Conservation (phyloP, 2,797 vertebrate genomes). For the Gambelia wislizenii region DNA sequence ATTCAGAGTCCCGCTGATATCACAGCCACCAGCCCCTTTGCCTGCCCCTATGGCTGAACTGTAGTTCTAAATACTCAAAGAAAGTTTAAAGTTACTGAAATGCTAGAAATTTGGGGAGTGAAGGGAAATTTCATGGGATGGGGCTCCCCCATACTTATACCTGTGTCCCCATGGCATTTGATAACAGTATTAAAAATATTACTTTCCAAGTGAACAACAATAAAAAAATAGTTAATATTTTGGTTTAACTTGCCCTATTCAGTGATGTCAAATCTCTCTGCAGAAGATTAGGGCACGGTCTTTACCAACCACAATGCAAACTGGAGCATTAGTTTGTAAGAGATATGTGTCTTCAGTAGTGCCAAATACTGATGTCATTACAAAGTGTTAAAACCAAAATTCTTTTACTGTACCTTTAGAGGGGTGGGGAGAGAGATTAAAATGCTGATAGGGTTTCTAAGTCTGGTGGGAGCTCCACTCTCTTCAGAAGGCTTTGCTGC, state of each 20-base stretch:
- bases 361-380: not conserved
- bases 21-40: too few species aligned
- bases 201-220: not conserved
- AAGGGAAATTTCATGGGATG: not conserved
- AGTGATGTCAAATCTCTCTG: not conserved
- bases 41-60: too few species aligned
- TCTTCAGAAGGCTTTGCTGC: not conserved
- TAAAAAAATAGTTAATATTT: not conserved
- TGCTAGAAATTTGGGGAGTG: too few species aligned
- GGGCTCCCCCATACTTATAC: too few species aligned
- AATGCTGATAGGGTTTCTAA: not conserved
- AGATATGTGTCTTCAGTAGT: not conserved
- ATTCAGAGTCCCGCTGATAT: too few species aligned
- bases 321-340: not conserved
- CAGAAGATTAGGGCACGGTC: not conserved
- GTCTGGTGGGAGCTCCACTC: not conserved
- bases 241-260: not conserved
- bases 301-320: not conserved
- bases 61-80: too few species aligned
- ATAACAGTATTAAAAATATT: not conserved
- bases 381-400: not conserved
- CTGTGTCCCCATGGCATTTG: not conserved
- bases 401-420: not conserved
- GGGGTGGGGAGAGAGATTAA: not conserved
- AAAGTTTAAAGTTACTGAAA: too few species aligned